Conservation (phyloP, 2,888 invertebrate species). For the Tupiocoris notatus region DNA sequence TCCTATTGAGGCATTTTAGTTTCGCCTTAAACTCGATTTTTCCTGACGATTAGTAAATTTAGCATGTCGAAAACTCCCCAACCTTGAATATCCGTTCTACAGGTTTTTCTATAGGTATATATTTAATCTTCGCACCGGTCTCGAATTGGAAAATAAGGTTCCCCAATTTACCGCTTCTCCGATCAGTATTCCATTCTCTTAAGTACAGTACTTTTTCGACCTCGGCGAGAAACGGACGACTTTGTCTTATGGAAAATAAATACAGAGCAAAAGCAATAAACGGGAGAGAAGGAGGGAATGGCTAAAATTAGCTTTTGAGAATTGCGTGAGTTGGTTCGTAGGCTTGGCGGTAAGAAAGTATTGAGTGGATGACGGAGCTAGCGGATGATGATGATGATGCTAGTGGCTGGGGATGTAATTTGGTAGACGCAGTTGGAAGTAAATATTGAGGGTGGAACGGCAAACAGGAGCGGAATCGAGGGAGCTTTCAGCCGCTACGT, state of each 20-base stretch:
- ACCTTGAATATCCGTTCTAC: too few species aligned
- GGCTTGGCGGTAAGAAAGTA: not conserved
- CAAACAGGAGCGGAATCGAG: conserved; percentile 37
- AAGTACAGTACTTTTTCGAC: too few species aligned
- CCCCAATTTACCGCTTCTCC: too few species aligned
- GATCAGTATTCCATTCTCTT: too few species aligned
- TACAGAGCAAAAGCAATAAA: conserved; percentile 41
- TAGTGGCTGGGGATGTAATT: conserved; percentile 34
- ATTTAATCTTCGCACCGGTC: too few species aligned
- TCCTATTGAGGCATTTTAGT: too few species aligned
- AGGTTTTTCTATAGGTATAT: too few species aligned
- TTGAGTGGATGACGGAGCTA: not conserved
- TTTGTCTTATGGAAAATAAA: conserved; percentile 40
- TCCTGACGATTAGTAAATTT: too few species aligned
- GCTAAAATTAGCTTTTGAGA: conserved; percentile 42
- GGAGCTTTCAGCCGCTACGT: conserved; percentile 25
- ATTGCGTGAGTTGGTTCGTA: not conserved
- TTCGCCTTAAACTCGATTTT: too few species aligned
- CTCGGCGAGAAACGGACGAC: conserved; percentile 1
- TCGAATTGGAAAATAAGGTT: too few species aligned
- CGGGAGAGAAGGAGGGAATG: conserved; percentile 4
- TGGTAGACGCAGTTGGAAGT: conserved; percentile 41
- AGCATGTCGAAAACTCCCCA: too few species aligned
- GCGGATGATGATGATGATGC: not conserved
- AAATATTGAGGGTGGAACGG: conserved; percentile 41